Base-by-base conservation (phyloP, 2,797 vertebrate species). In the Eptatretus atami region DNA sequence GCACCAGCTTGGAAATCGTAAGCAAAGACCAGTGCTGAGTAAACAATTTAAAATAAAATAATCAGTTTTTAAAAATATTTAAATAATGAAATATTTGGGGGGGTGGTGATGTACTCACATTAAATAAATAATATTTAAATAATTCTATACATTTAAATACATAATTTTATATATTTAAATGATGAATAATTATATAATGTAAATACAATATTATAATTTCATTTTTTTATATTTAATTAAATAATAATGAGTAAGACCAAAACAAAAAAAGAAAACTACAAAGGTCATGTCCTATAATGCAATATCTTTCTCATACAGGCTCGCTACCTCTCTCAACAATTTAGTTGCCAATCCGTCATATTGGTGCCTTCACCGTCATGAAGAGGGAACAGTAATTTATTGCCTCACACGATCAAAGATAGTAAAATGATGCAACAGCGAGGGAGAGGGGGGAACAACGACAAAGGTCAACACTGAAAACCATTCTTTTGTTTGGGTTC, bases 1-100 rank as follows among this genome's bases (percentile, higher is more conserved):
- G 86, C 85, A 72, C 90, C 90, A 70, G 92, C 88, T 65, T 96
- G 88, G 74, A 98, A 98, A 75, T 98, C 92, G 64, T 95, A 96
- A 1, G 88, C 92, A 77, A 98, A 98, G 69, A 98, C 87, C 75
- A 96, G 78, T 15, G 92, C 92, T 98, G 73, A 53, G 5, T 11
- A 31, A 25, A 53, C 52, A 64, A 44, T 52, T 10, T 31, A 24
- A 13, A 64, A 15, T 19, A 19, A 19, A 19, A 19, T 2, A 19
- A 19, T 19, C 19, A 19, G 19, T 19, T 19, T 19, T 19, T 19
- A 2, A 19, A 19, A 19, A 19, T 19, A 19, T 19, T 19, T 19
- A 19, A 19, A 19, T 19, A 19, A 19, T 19, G 19, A 19, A 19
- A 19, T 19, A 19, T 19, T 19, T 19, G 19, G 19, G 19, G 19